Percentiles rank a stretch among this genome's conserved stretches.
Evolutionary conservation across 2,113 vertebrate genomes (phyloP).

Genomic region (Ochotona princeps): DNA sequence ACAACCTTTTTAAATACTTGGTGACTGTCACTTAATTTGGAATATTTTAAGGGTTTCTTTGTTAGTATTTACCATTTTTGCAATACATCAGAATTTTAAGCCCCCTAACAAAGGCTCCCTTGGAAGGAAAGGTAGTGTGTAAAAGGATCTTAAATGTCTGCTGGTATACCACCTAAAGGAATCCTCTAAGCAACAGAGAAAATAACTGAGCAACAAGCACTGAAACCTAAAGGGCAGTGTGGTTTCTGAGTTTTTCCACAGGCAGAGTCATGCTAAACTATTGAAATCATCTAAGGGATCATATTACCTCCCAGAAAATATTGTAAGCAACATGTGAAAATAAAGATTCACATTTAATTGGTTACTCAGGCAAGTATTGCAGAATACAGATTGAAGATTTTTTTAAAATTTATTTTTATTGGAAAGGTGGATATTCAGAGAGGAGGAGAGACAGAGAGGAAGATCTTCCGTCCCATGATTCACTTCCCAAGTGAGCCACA

Average conservation of each 20-base stretch:
- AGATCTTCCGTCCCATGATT: too few species aligned
- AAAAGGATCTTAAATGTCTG: not conserved
- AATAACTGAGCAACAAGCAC: constrained; percentile 15
- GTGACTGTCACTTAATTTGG: not conserved
- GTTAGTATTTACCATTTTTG: constrained; percentile 7
- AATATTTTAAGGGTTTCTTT: constrained; percentile 51
- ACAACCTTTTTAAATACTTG: not conserved
- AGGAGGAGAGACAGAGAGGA: too few species aligned
- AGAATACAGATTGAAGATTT: not conserved
- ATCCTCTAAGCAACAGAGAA: not conserved
- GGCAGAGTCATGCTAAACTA: not conserved
- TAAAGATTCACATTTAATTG: constrained; percentile 1
- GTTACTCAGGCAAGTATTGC: not conserved
- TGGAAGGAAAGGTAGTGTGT: constrained; percentile 4
- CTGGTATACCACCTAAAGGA: not conserved
- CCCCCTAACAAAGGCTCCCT: constrained; percentile 32
- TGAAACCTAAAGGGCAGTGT: not conserved
- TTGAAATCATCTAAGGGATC: not conserved
- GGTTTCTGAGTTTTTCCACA: not conserved
- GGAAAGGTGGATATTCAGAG: too few species aligned
- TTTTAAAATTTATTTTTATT: too few species aligned
- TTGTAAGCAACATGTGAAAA: not conserved
- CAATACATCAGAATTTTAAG: constrained; percentile 62
- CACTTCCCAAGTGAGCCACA: too few species aligned
- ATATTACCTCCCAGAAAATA: not conserved